Percentiles rank a stretch among this genome's conserved stretches.
phyloP scores from a whole-genome alignment of 2,797 vertebrate species.

The Tokudaia muenninki region DNA sequence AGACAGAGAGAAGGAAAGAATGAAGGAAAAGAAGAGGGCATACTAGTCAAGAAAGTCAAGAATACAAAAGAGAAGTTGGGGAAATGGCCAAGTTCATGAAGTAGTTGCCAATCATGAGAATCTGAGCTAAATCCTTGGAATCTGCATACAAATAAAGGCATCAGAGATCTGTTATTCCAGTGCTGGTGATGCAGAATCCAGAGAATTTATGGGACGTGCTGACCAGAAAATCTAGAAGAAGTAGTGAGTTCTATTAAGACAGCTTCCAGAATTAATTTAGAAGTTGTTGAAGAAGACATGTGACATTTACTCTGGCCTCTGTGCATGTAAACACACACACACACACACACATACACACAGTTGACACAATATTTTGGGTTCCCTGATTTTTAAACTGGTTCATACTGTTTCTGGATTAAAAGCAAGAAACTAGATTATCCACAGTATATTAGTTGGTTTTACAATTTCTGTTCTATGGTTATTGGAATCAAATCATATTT shows the following conservation, averaged over 20 bases:
- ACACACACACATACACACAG: background rate
- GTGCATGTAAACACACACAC: too few species aligned
- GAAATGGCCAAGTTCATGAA: too few species aligned
- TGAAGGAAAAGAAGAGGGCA: background rate
- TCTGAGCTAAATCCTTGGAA: background rate
- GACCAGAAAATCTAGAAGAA: background rate
- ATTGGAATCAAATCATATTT: background rate
- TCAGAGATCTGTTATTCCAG: background rate
- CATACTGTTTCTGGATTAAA: conserved; percentile 53
- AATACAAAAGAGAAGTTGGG: background rate
- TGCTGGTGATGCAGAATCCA: background rate
- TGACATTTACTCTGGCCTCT: background rate
- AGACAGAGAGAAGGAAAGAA: background rate
- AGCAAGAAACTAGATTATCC: conserved; percentile 17
- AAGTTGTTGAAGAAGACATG: background rate
- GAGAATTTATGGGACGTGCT: background rate
- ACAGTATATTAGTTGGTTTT: background rate
- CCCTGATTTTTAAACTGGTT: background rate
- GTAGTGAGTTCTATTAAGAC: background rate
- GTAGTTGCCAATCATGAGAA: background rate
- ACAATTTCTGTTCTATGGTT: conserved; percentile 23
- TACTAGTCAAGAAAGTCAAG: background rate
- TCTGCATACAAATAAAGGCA: background rate
- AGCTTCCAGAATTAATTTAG: background rate
- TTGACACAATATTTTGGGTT: conserved; percentile 13